phyloP scores from a whole-genome alignment of 2,888 invertebrate genomes.

The Leistus spinibarbis region DNA sequence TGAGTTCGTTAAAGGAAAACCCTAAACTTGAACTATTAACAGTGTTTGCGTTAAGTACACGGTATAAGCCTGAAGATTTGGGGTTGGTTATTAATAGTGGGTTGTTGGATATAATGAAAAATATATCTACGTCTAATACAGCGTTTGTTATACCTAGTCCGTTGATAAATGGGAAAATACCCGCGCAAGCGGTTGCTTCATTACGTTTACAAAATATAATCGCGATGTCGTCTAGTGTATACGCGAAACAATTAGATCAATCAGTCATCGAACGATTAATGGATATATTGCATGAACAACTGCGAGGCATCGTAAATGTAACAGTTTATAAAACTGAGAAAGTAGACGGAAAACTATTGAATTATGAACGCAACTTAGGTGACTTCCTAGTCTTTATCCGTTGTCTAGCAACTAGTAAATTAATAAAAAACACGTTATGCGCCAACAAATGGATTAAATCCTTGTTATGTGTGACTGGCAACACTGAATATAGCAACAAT shows the following conservation, averaged over 20 bases:
- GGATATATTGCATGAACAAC: slow-evolving; percentile 60
- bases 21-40: slow-evolving; percentile 59
- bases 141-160: slow-evolving; percentile 41
- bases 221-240: slow-evolving; percentile 61
- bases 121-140: slow-evolving; percentile 23
- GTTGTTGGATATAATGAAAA: slow-evolving; percentile 52
- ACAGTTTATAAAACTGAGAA: slow-evolving; percentile 10
- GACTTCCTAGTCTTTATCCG: slow-evolving; percentile 64
- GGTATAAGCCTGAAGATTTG: slow-evolving; percentile 63
- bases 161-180: slow-evolving; percentile 48
- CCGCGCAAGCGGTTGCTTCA: slow-evolving; percentile 58
- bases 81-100: slow-evolving; percentile 63
- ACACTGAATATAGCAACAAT: slow-evolving; percentile 45
- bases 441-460: slow-evolving; percentile 61
- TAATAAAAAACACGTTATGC: slow-evolving; percentile 58
- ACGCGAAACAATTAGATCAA: slow-evolving; percentile 59
- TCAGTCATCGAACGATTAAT: slow-evolving; percentile 60
- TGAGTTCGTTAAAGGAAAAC: slow-evolving; percentile 56
- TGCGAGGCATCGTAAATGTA: slow-evolving; percentile 50
- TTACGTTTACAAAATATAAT: slow-evolving; percentile 62
- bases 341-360: slow-evolving; percentile 43
- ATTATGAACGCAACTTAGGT: slow-evolving; percentile 58
- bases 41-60: slow-evolving; percentile 63
- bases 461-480: slow-evolving; percentile 56
- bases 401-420: slow-evolving; percentile 58